Percentiles rank a stretch among this genome's conserved stretches.
Evolutionary conservation across 1,140 invertebrate species (phyloP).

Genomic region (Solenopsis invicta): DNA sequence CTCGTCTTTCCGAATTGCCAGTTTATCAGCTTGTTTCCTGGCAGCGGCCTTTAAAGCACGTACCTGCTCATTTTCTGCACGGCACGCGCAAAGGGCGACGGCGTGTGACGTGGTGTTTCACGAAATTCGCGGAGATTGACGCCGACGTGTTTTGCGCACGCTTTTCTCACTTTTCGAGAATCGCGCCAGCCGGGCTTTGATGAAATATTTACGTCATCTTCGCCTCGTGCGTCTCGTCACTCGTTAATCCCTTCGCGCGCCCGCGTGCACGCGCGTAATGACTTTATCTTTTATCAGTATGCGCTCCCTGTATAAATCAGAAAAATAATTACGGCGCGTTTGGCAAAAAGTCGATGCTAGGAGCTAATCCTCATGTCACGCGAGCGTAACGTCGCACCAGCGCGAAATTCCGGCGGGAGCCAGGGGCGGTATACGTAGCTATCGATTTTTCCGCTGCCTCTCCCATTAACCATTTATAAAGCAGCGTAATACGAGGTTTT

Average conservation of each 20-base stretch:
- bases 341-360: constrained; percentile 18
- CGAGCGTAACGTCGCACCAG: constrained; percentile 36
- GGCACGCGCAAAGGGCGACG: neutral
- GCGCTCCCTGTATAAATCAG: constrained; percentile 15
- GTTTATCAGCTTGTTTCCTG: constrained; percentile 39
- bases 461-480: constrained; percentile 55
- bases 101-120: neutral
- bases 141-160: neutral
- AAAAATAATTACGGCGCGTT: constrained; percentile 25
- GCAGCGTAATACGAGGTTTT: constrained; percentile 19
- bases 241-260: neutral
- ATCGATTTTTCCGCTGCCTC: constrained; percentile 42
- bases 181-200: constrained; percentile 4
- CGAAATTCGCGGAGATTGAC: neutral
- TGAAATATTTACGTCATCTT: constrained; percentile 27
- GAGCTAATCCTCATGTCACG: constrained; percentile 37
- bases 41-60: neutral
- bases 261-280: neutral
- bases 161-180: neutral
- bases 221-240: neutral
- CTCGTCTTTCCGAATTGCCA: constrained; percentile 11
- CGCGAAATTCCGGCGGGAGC: constrained; percentile 39
- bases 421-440: neutral
- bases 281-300: neutral
- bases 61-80: constrained; percentile 24